These are phyloP conservation scores for Montifringilla adamsi DNA, from an alignment of 2,113 vertebrate genomes.

Conservation along the genomic window DNA sequence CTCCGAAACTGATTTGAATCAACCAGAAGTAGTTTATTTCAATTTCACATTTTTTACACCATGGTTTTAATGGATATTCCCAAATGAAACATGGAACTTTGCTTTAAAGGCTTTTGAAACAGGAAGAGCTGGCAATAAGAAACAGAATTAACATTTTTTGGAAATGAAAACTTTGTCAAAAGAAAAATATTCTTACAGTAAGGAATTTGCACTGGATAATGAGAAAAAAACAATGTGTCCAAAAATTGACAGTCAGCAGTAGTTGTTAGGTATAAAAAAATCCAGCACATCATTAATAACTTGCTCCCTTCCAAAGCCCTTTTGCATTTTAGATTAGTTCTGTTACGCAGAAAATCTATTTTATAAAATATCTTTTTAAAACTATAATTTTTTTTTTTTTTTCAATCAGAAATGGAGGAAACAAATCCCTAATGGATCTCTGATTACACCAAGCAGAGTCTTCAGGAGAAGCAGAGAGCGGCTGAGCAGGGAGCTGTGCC, in stretches of 20 bases:
- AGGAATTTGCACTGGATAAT: neutral
- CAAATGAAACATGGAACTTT: neutral
- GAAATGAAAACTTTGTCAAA: neutral
- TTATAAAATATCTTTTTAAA: neutral
- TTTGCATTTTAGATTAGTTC: neutral
- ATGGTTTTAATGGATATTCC: neutral
- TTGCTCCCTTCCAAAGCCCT: neutral
- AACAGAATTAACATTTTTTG: neutral
- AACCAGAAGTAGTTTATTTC: neutral
- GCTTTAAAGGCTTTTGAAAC: neutral
- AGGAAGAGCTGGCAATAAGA: neutral
- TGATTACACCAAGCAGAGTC: neutral
- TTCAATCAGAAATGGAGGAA: neutral
- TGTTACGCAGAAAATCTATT: neutral
- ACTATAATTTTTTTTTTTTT: neutral
- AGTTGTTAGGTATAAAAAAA: neutral
- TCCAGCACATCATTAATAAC: neutral
- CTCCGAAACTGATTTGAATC: neutral
- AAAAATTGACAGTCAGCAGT: neutral
- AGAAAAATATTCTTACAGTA: neutral
- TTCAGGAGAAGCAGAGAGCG: neutral
- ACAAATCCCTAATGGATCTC: neutral
- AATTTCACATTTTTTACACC: neutral
- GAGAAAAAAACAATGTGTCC: too few relatives aligned
- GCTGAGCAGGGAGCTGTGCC: slow-evolving; percentile 10